phyloP scores from a whole-genome alignment of 1,140 invertebrate genomes.

The Drosophila auraria region DNA sequence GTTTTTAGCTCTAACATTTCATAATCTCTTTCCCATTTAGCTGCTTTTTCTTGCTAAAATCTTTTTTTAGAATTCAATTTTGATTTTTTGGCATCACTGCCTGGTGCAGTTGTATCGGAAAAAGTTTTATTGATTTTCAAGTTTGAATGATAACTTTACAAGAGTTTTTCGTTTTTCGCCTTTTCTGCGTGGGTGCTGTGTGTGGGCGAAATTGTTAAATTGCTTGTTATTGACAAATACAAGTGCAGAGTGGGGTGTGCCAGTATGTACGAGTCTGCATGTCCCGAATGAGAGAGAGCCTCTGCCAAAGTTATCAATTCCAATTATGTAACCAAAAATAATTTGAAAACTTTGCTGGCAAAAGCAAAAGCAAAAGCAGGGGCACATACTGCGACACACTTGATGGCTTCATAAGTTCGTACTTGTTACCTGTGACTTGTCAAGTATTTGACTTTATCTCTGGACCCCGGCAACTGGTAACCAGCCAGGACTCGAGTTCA shows the following conservation, averaged over 20 bases:
- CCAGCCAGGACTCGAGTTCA: slow-evolving; percentile 26
- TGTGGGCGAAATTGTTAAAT: slow-evolving; percentile 75
- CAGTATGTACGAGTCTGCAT: slow-evolving; percentile 1
- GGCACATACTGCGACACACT: slow-evolving; percentile 34
- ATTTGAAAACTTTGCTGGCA: slow-evolving; percentile 80
- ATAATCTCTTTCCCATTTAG: no score
- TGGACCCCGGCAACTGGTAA: slow-evolving; percentile 34
- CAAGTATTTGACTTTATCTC: slow-evolving; percentile 83
- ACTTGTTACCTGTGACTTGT: slow-evolving; percentile 83
- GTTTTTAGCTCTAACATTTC: no score
- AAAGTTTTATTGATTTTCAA: slow-evolving; percentile 84
- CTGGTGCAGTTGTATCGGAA: slow-evolving; percentile 55
- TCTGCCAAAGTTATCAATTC: slow-evolving; percentile 80
- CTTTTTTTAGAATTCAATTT: background rate
- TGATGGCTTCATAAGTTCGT: slow-evolving; percentile 77
- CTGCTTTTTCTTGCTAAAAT: no score
- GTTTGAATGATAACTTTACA: slow-evolving; percentile 82
- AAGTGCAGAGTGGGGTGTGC: slow-evolving; percentile 40
- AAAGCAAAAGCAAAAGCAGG: slow-evolving; percentile 39
- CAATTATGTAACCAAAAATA: slow-evolving; percentile 84
- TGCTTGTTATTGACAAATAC: slow-evolving; percentile 83
- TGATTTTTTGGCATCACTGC: background rate
- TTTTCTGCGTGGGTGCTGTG: slow-evolving; percentile 40
- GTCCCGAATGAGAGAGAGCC: slow-evolving; percentile 23
- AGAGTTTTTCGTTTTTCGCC: slow-evolving; percentile 72